Evolutionary conservation across 2,888 invertebrate genomes (phyloP), one percentile per base, ranked within the genome.

Genomic region (Stictocephala bisonia): DNA sequence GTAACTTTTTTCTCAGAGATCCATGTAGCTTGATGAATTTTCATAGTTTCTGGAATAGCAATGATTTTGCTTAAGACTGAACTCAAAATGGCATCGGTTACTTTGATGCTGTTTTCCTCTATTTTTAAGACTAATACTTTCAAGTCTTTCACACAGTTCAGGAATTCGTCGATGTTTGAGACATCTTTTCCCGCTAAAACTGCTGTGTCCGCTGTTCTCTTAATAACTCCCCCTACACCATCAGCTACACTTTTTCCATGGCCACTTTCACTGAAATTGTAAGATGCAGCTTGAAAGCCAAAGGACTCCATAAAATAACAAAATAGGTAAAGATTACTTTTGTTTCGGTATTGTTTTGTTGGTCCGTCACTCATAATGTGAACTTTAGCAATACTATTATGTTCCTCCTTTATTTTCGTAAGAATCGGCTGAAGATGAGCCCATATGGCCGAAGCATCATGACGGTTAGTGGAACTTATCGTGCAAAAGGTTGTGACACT

Each of bases 161-260:
- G 0, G 48, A 66, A 66, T 44, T 66, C n/a, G 13, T 66, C 66
- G 13, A 41, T 13, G n/a, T 44, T 48, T 66, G 66, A 22, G 2
- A 66, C 48, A 48, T 66, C 66, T 24, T 66, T 66, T 41, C 66
- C 66, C 26, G 3, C 3, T 9, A 22, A n/a, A 26, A 66, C 66
- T 27, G 66, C 48, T 13, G 35, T 13, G 48, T 66, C 48, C 11
- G 66, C 66, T 7, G 66, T 66, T 48, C 66, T 66, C 18, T 66
- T 66, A 13, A 66, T 15, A 15, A 27, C 26, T 26, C 48, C 66
- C n/a, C 53, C 69, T 31, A 66, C 66, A 4, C 66, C 66, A 18
- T 66, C 66, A 13, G 66, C 66, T 44, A 66, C 48, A 44, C 66
- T 66, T 48, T 66, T 66, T 3, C 66, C 66, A 24, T 66, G 66